phyloP scores from a whole-genome alignment of 2,888 invertebrate species.

The Drosophila testacea region DNA sequence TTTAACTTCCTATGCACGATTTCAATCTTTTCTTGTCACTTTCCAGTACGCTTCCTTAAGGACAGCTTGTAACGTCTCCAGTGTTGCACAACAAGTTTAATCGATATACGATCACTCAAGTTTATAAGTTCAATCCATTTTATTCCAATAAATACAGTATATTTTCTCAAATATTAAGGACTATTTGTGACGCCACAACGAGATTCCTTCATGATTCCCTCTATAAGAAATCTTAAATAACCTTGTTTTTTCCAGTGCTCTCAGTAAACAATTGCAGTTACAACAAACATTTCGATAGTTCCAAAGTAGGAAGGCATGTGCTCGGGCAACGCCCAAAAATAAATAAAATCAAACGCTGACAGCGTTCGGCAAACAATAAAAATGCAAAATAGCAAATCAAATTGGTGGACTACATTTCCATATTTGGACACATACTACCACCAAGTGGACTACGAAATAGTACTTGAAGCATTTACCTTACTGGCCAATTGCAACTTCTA shows the following conservation, averaged over 20 bases:
- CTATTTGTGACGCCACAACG: not conserved
- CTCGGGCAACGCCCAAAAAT: conserved; percentile 74
- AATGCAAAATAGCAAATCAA: conserved; percentile 74
- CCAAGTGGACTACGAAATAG: conserved; percentile 2
- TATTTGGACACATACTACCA: conserved; percentile 59
- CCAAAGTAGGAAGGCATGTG: conserved; percentile 68
- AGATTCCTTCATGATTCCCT: not conserved
- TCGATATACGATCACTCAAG: not conserved
- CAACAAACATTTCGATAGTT: conserved; percentile 34
- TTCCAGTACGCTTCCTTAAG: not conserved
- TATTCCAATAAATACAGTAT: no score
- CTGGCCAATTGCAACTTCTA: conserved; percentile 6
- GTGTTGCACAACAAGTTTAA: not conserved
- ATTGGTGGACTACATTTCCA: conserved; percentile 72
- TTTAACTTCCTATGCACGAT: not conserved
- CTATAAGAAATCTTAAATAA: not conserved
- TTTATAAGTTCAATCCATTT: no score
- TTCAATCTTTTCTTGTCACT: no score
- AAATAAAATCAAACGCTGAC: conserved; percentile 78
- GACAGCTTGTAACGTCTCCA: not conserved
- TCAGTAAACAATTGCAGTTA: conserved; percentile 63
- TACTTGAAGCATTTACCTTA: conserved; percentile 2
- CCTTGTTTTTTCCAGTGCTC: conserved; percentile 57
- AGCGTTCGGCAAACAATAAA: conserved; percentile 76
- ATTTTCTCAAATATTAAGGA: not conserved